Percentiles rank a stretch among this genome's conserved stretches.
These are phyloP conservation scores for Cylloceria caligata DNA, from an alignment of 2,888 invertebrate species.

Conservation along the genomic window DNA sequence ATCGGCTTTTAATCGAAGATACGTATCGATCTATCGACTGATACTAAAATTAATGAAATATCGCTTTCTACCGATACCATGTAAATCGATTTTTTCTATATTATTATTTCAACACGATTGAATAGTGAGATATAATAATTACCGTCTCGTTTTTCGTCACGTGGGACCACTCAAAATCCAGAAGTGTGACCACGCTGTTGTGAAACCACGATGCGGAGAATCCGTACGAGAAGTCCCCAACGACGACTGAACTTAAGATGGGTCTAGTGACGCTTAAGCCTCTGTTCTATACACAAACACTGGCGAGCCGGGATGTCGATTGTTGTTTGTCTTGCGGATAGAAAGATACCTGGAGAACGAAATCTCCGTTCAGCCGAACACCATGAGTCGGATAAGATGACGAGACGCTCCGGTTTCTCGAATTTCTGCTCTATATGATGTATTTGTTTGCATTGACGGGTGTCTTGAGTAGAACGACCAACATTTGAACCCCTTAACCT, in stretches of 20 bases:
- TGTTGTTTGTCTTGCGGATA: conserved; percentile 41
- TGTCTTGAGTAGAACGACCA: conserved; percentile 36
- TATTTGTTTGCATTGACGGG: conserved; percentile 68
- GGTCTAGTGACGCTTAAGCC: conserved; percentile 1
- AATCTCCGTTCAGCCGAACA: neutral
- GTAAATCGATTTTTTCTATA: neutral
- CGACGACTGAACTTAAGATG: neutral
- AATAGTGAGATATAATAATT: neutral
- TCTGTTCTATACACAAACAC: conserved; percentile 55
- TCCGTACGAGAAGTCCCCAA: neutral
- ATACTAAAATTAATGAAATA: no score
- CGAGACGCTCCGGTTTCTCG: conserved; percentile 58
- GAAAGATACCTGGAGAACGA: conserved; percentile 22
- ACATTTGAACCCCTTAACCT: conserved; percentile 31
- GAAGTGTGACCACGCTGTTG: conserved; percentile 10
- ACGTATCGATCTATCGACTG: no score
- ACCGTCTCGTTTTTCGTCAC: neutral
- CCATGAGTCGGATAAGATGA: conserved; percentile 1
- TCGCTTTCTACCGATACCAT: no score
- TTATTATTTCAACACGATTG: neutral
- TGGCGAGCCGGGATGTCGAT: neutral
- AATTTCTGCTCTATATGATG: conserved; percentile 35
- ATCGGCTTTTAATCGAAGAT: no score
- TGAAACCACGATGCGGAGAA: conserved; percentile 15
- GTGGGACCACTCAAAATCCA: neutral